A percentile compares a stretch with the other conserved stretches of the same genome.
These are phyloP conservation scores for Aurelia sp. DNA, from an alignment of 30 jellyfish, hydroid and myxozoan genomes.

Conservation along the genomic window DNA sequence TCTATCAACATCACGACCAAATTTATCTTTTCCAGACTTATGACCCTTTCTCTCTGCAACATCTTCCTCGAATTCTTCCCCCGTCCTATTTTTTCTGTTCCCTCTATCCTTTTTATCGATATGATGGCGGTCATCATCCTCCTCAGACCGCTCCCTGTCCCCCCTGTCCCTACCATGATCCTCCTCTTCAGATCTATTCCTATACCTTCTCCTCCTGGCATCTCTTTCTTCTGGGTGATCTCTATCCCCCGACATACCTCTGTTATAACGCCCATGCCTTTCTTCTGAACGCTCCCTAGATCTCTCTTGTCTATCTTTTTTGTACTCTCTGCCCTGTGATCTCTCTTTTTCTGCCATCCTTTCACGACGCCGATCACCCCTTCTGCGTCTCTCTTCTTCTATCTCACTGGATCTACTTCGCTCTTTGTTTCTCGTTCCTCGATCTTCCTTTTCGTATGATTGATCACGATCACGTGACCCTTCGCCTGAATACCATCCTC, in stretches of 20 bases:
- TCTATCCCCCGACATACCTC: neutral
- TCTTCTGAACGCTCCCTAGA: conserved; percentile 8
- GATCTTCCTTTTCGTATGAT: neutral
- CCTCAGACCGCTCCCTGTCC: neutral
- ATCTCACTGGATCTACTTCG: conserved; percentile 17
- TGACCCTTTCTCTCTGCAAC: too few relatives aligned
- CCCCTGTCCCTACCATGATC: neutral
- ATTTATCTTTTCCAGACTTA: too few relatives aligned
- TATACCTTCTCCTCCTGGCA: neutral
- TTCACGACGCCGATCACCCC: conserved; percentile 8
- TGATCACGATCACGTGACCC: neutral
- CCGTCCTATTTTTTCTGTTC: neutral
- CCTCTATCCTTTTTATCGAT: conserved; percentile 1
- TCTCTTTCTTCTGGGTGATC: neutral
- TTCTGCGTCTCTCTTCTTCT: conserved; percentile 5
- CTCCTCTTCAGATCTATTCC: neutral
- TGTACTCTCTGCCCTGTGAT: neutral
- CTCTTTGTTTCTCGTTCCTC: neutral
- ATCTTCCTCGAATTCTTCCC: conserved; percentile 6
- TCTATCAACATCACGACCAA: conserved; percentile 13
- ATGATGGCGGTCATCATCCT: neutral
- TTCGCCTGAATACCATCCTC: neutral
- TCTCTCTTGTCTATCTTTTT: conserved; percentile 6
- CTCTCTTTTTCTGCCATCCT: conserved; percentile 1
- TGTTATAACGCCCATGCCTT: neutral